Evolutionary conservation across 2,113 vertebrate genomes (phyloP), one percentile per base, ranked within the genome.

Genomic region (Coracopsis vasa): DNA sequence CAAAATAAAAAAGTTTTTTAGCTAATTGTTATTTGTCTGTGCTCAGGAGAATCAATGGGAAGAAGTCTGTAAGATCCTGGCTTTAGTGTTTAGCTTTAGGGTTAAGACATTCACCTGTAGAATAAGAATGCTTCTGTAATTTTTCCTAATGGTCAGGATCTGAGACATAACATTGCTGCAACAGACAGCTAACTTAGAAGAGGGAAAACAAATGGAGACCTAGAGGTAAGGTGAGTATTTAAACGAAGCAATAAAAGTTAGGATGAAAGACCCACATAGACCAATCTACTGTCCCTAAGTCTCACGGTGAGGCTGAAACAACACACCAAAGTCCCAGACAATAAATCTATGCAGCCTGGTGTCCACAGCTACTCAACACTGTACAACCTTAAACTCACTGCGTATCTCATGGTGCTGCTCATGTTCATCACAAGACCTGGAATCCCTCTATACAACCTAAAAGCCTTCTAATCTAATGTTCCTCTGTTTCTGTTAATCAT

Each of bases 361-460:
- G 31, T 33, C 51, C 6, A 1, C 27, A 16, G 18, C 28, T 67
- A 44, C 16, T 42, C 60, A 37, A 13, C 29, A 13, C 41, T 9
- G 12, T 33, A 16, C 35, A 83, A 20, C 7, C 6, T 19, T 37
- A 79, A 47, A 13, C 7, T 74, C 7, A 0, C 6, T 58, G n/a
- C 58, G 42, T 24, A 51, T 20, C 29, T 65, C 0, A 0, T 48
- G 13, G 5, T 54, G 23, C 41, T 85, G 13, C 18, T 23, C 78
- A 70, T 2, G 0, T 37, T 53, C 20, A 44, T 48, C 48, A 19
- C 45, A 80, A 61, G 31, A 71, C 28, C 61, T 85, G 61, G 9
- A 85, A 74, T 69, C 7, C 33, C 33, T 84, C 19, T 66, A 16
- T 28, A 42, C 9, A 33, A 44, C 21, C 9, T 67, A 29, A 79